Evolutionary conservation across 2,888 invertebrate genomes (phyloP), one percentile per base, ranked within the genome.

Genomic region (Diplazon laetatorius): DNA sequence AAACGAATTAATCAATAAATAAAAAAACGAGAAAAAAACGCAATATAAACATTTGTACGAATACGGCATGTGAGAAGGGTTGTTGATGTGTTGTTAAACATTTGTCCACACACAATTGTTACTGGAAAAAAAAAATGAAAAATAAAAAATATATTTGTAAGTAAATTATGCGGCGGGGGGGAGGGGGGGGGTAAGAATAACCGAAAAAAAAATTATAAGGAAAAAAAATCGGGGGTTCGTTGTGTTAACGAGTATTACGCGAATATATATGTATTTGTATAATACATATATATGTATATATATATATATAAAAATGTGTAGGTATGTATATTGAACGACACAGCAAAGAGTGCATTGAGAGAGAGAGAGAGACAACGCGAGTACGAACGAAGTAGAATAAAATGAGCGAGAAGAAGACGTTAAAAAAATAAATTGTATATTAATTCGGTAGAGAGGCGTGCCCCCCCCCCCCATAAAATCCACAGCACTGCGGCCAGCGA

Each of bases 71-170:
- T 55, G 68, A 65, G 68, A 68, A 46, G 70, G n/a, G n/a, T n/a
- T 62, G 79, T 87, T 82, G 82, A 80, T 82, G 82, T 85, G 73
- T 87, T 86, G 86, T 87, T 86, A 83, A 86, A 86, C 85, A 85
- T 86, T n/a, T 87, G 86, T 86, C 85, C 85, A 85, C 83, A 82
- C 60, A 82, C 84, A 84, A 86, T 86, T 87, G 87, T 87, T 87
- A 87, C 82, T 82, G n/a, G n/a, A n/a, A n/a, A n/a, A n/a, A n/a
- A n/a, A n/a, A n/a, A n/a, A n/a, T n/a, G n/a, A n/a, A n/a, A n/a
- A n/a, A n/a, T n/a, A n/a, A n/a, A n/a, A 79, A 84, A 82, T 84
- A 76, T 57, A 72, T 76, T 76, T 76, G 62, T 72, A 72, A 76
- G 71, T 72, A 62, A 72, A 70, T 70, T 76, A 76, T 59, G 59